Percentiles rank a stretch among this genome's conserved stretches.
Evolutionary conservation across 2,113 vertebrate species (phyloP).

Genomic region (Theristicus caerulescens): DNA sequence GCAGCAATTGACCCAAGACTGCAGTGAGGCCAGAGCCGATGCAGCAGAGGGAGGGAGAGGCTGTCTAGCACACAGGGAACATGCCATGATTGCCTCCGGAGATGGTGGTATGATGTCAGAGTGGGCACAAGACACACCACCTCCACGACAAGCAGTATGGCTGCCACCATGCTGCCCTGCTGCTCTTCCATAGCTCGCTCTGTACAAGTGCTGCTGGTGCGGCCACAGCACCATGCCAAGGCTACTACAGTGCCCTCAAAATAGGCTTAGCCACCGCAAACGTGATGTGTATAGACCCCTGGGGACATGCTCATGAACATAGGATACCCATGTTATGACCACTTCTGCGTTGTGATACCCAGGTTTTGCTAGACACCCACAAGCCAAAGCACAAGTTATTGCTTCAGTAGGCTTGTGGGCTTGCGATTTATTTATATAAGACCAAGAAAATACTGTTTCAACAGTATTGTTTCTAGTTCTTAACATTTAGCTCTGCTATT

Average conservation of each 20-base stretch:
- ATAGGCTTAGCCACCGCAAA: not conserved
- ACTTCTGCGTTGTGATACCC: not conserved
- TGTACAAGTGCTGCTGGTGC: not conserved
- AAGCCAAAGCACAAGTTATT: not conserved
- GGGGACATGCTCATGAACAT: not conserved
- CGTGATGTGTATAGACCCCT: not conserved
- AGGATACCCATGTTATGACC: not conserved
- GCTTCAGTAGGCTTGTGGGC: not conserved
- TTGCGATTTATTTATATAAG: not conserved
- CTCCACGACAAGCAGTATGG: fast-evolving
- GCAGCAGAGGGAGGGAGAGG: not conserved
- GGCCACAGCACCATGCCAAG: not conserved
- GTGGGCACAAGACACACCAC: not conserved
- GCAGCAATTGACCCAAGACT: not conserved
- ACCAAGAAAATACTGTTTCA: not conserved
- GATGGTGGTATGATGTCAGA: not conserved
- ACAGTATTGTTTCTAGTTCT: not conserved
- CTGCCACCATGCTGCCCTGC: fast-evolving
- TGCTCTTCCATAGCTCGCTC: not conserved
- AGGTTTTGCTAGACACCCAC: not conserved
- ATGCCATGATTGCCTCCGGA: not conserved
- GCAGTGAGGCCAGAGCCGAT: not conserved
- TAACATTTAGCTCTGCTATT: not conserved
- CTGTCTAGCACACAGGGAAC: not conserved
- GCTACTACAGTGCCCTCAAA: not conserved